Evolutionary conservation across 2,888 invertebrate genomes (phyloP).

Genomic region (Aplocera efformata): DNA sequence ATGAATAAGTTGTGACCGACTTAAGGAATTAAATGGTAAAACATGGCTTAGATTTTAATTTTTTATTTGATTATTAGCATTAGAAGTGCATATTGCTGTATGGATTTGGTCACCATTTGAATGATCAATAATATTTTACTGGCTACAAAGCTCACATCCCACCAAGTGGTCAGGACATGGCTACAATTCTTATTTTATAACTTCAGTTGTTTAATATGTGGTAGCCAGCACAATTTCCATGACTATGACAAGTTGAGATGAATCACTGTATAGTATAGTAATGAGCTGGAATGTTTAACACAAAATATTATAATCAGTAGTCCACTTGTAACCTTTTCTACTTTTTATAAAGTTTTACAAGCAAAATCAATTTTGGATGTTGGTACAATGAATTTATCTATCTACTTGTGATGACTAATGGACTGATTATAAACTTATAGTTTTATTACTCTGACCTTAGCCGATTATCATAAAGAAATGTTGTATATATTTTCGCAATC

Average conservation of each 20-base stretch:
- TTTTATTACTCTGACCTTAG: constrained; percentile 21
- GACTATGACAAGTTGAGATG: neutral
- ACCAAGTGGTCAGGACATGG: constrained; percentile 15
- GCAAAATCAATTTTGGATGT: constrained; percentile 56
- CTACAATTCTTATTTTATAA: constrained; percentile 4
- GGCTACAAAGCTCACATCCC: constrained; percentile 16
- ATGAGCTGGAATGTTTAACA: constrained; percentile 2
- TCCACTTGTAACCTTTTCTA: constrained; percentile 19
- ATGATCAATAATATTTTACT: constrained; percentile 19
- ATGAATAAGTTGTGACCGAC: constrained; percentile 50
- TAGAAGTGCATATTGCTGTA: constrained; percentile 11
- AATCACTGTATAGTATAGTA: neutral
- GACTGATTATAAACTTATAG: constrained; percentile 58
- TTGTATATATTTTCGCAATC: constrained; percentile 58
- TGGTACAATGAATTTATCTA: constrained; percentile 54
- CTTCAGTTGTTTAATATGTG: constrained; percentile 1
- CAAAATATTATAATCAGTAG: constrained; percentile 2
- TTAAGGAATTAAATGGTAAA: constrained; percentile 27
- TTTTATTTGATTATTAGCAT: constrained; percentile 8
- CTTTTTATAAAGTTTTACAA: constrained; percentile 30
- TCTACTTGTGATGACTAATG: constrained; percentile 55
- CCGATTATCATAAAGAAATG: constrained; percentile 5
- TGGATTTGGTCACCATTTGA: constrained; percentile 18
- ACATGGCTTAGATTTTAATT: constrained; percentile 9
- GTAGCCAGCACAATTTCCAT: constrained; percentile 12